A percentile compares a stretch with the other conserved stretches of the same genome.
Conservation (phyloP, 2,888 invertebrate genomes). For the Cerceris ruficornis region DNA sequence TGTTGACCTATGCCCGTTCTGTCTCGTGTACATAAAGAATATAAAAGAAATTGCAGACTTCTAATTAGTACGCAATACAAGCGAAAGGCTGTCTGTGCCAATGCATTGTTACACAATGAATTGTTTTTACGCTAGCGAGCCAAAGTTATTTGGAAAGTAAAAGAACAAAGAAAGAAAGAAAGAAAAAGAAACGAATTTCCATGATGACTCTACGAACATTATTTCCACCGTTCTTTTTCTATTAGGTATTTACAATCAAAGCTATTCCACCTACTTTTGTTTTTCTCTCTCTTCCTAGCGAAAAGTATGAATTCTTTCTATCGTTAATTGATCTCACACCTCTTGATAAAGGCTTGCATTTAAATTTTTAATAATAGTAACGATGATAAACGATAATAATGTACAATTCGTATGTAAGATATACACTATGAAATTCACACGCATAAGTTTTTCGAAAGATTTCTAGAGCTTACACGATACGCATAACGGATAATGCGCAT, state of each 20-base stretch:
- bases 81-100: conserved; percentile 53
- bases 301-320: conserved; percentile 29
- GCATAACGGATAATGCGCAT: conserved; percentile 48
- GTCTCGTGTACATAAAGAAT: conserved; percentile 26
- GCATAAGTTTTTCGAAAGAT: conserved; percentile 39
- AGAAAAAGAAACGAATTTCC: too few relatives aligned
- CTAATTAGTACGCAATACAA: conserved; percentile 16
- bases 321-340: conserved; percentile 28
- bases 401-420: conserved; percentile 51
- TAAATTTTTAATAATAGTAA: conserved; percentile 32
- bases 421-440: conserved; percentile 35
- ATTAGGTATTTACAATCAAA: too few relatives aligned
- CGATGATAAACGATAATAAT: conserved; percentile 18
- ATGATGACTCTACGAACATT: too few relatives aligned
- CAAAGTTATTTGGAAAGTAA: conserved; percentile 21
- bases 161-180: not conserved
- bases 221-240: too few relatives aligned
- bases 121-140: conserved; percentile 29
- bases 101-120: conserved; percentile 31
- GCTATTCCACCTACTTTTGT: too few relatives aligned
- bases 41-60: conserved; percentile 8
- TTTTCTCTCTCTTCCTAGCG: not conserved
- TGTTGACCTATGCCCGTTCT: conserved; percentile 21
- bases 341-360: conserved; percentile 39
- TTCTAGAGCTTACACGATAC: conserved; percentile 53